phyloP scores from a whole-genome alignment of 2,797 vertebrate genomes.

The Podargus strigoides region DNA sequence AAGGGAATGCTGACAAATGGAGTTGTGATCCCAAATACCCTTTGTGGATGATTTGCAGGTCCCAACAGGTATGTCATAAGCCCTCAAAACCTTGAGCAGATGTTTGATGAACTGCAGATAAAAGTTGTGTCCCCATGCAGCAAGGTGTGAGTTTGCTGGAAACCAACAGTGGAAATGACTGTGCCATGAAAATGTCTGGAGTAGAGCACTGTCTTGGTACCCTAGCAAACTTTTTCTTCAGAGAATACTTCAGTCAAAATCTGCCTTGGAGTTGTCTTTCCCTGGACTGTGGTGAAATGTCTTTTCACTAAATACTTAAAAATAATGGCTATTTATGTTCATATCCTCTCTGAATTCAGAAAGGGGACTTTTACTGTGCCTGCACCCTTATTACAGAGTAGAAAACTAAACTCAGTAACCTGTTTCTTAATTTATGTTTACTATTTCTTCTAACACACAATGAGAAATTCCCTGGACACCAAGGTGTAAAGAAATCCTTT shows the following conservation, averaged over 20 bases:
- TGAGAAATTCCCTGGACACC: not conserved
- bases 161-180: not conserved
- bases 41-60: not conserved
- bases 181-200: not conserved
- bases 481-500: conserved; percentile 20
- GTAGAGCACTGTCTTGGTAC: not conserved
- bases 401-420: not conserved
- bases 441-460: not conserved
- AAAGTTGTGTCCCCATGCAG: not conserved
- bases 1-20: not conserved
- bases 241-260: not conserved
- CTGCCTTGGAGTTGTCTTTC: not conserved
- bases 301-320: not conserved
- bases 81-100: not conserved
- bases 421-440: not conserved
- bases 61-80: not conserved
- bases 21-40: not conserved
- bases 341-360: not conserved
- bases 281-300: not conserved
- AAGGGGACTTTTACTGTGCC: not conserved
- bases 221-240: not conserved
- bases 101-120: not conserved
- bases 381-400: not conserved
- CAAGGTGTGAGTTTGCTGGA: not conserved
- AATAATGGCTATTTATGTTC: not conserved